These are phyloP conservation scores for Corythoichthys intestinalis DNA, from an alignment of 2,113 vertebrate species.

Conservation along the genomic window DNA sequence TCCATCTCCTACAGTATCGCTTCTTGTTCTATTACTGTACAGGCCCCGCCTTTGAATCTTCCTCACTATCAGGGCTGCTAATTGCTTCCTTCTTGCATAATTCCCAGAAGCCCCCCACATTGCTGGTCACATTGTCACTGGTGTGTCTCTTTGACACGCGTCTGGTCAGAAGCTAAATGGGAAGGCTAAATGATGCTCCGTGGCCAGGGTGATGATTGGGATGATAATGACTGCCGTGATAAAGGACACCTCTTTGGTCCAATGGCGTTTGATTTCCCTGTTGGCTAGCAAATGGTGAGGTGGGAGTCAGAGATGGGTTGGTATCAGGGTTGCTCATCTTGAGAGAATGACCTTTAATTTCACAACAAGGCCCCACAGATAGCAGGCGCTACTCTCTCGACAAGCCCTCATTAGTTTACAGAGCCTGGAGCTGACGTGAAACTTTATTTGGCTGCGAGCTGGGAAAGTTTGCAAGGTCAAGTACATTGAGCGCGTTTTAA, in stretches of 20 bases:
- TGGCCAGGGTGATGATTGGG: slow-evolving; percentile 59
- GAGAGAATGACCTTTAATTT: slow-evolving; percentile 70
- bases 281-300: slow-evolving; percentile 50
- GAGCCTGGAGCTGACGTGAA: slow-evolving; percentile 41
- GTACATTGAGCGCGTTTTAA: neutral
- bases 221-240: slow-evolving; percentile 63
- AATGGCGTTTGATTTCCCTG: slow-evolving; percentile 70
- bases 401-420: slow-evolving; percentile 59
- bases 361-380: slow-evolving; percentile 63
- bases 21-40: slow-evolving; percentile 43
- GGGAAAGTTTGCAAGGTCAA: slow-evolving; percentile 65
- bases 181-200: slow-evolving; percentile 57
- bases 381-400: slow-evolving; percentile 37
- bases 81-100: slow-evolving; percentile 62
- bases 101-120: slow-evolving; percentile 46
- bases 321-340: slow-evolving; percentile 64
- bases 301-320: slow-evolving; percentile 5
- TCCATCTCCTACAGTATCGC: slow-evolving; percentile 30
- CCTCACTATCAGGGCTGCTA: slow-evolving; percentile 46
- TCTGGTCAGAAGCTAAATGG: slow-evolving; percentile 61
- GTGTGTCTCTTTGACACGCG: slow-evolving; percentile 50
- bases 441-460: slow-evolving; percentile 57
- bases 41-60: slow-evolving; percentile 47
- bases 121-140: slow-evolving; percentile 56
- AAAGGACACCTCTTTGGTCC: slow-evolving; percentile 59